Conservation (phyloP, 2,888 invertebrate species). For the Cremastinae sp. region DNA sequence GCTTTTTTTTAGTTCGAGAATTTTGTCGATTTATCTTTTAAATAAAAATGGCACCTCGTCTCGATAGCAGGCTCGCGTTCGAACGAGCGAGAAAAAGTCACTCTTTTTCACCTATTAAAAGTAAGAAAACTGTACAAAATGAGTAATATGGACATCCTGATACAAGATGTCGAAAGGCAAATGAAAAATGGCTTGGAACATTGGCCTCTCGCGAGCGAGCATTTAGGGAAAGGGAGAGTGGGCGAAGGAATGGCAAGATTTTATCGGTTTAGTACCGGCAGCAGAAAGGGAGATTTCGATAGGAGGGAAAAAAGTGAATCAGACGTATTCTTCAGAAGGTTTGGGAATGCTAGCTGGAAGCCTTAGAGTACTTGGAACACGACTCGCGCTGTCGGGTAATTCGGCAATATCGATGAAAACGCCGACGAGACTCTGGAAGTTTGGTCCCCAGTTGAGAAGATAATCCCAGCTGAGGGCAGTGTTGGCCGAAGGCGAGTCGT, state of each 20-base stretch:
- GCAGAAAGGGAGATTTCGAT: slow-evolving; percentile 13
- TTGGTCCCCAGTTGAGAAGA: slow-evolving; percentile 96
- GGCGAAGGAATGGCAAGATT: slow-evolving; percentile 61
- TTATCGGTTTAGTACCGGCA: slow-evolving; percentile 35
- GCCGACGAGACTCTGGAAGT: slow-evolving; percentile 96
- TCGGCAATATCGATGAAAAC: slow-evolving; percentile 98
- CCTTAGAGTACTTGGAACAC: slow-evolving; percentile 88
- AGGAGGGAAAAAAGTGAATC: slow-evolving; percentile 63
- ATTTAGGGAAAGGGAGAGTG: slow-evolving; percentile 46
- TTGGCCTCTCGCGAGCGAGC: slow-evolving; percentile 42
- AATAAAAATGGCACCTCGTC: slow-evolving; percentile 56
- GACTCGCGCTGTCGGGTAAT: slow-evolving; percentile 87
- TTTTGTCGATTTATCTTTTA: slow-evolving; percentile 3
- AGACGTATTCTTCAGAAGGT: slow-evolving; percentile 95
- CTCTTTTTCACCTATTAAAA: slow-evolving; percentile 60
- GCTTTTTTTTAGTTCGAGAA: neutral
- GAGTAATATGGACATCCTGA: slow-evolving; percentile 72
- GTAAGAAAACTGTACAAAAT: slow-evolving; percentile 69
- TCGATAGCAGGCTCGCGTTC: slow-evolving; percentile 18
- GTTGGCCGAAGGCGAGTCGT: slow-evolving; percentile 83
- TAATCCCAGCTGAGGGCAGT: slow-evolving; percentile 96
- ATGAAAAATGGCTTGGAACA: slow-evolving; percentile 54
- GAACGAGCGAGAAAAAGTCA: slow-evolving; percentile 43
- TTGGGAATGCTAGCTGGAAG: slow-evolving; percentile 90
- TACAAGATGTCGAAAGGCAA: slow-evolving; percentile 71